Percentiles rank a stretch among this genome's conserved stretches.
Conservation (phyloP, 2,797 vertebrate genomes). For the Takifugu ocellatus region DNA sequence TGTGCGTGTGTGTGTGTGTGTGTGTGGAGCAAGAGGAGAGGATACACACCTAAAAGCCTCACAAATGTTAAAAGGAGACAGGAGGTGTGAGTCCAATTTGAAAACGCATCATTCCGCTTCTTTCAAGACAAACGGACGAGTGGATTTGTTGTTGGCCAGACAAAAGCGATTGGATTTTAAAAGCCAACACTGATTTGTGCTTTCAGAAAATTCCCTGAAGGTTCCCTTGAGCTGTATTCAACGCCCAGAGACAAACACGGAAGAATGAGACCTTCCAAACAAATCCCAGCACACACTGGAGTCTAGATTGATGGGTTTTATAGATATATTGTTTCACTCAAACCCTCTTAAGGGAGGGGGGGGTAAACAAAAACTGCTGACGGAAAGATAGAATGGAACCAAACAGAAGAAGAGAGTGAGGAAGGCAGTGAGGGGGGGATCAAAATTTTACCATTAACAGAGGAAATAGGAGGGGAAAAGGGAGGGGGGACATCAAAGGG, state of each 20-base stretch:
- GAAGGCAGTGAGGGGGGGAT: slow-evolving; percentile 34
- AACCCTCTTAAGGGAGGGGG: slow-evolving; percentile 15
- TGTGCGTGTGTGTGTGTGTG: slow-evolving; percentile 5
- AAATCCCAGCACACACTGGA: slow-evolving; percentile 26
- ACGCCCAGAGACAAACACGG: neutral
- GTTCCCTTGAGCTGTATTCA: slow-evolving; percentile 10
- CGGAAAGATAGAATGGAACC: slow-evolving; percentile 22
- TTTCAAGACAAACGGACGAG: slow-evolving; percentile 11
- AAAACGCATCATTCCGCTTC: neutral
- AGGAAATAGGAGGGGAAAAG: slow-evolving; percentile 22
- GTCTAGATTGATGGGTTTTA: slow-evolving; percentile 12
- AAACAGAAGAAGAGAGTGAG: slow-evolving; percentile 20
- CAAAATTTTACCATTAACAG: slow-evolving; percentile 44
- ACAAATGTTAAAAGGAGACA: neutral
- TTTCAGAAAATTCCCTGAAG: slow-evolving; percentile 19
- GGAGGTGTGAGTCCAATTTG: neutral
- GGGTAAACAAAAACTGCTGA: slow-evolving; percentile 34
- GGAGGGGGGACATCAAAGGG: slow-evolving; percentile 52
- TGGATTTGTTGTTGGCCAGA: slow-evolving; percentile 21
- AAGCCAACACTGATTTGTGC: slow-evolving; percentile 20
- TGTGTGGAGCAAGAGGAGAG: slow-evolving; percentile 1
- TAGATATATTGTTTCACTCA: slow-evolving; percentile 33
- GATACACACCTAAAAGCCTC: slow-evolving; percentile 10
- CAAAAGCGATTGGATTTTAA: slow-evolving; percentile 28
- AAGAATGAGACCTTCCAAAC: slow-evolving; percentile 4